phyloP scores from a whole-genome alignment of 1,140 invertebrate genomes.

The Pogonomyrmex barbatus region DNA sequence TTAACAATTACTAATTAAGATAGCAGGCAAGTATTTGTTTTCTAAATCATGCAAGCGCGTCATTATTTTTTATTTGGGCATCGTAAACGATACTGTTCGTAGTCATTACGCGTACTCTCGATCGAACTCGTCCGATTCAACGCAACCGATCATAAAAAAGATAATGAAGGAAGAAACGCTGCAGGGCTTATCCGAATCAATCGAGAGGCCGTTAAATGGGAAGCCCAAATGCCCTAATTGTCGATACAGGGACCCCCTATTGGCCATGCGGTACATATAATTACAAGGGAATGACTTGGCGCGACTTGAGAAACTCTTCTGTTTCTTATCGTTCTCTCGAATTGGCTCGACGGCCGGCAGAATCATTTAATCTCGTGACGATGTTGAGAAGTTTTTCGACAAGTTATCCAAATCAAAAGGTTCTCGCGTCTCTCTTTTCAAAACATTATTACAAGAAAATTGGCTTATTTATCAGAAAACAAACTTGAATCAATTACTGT shows the following conservation, averaged over 20 bases:
- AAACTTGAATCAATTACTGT: background rate
- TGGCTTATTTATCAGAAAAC: background rate
- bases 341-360: conserved; percentile 68
- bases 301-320: conserved; percentile 67
- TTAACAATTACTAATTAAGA: conserved; percentile 8
- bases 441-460: background rate
- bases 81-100: conserved; percentile 52
- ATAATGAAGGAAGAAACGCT: conserved; percentile 69
- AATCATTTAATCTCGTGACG: conserved; percentile 84
- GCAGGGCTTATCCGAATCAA: conserved; percentile 77
- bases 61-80: conserved; percentile 20
- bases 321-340: conserved; percentile 78
- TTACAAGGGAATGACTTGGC: conserved; percentile 84
- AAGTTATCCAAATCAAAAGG: conserved; percentile 52
- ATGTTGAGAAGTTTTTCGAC: conserved; percentile 60
- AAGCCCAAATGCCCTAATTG: conserved; percentile 82
- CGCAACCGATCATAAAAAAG: conserved; percentile 65
- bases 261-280: conserved; percentile 82
- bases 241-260: conserved; percentile 81
- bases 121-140: background rate
- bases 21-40: conserved; percentile 17
- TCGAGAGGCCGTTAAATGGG: conserved; percentile 79
- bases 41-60: conserved; percentile 22
- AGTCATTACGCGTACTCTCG: conserved; percentile 7
- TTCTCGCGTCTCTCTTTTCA: background rate